These are phyloP conservation scores for Brachypterus glaber DNA, from an alignment of 2,888 invertebrate species.

Conservation along the genomic window DNA sequence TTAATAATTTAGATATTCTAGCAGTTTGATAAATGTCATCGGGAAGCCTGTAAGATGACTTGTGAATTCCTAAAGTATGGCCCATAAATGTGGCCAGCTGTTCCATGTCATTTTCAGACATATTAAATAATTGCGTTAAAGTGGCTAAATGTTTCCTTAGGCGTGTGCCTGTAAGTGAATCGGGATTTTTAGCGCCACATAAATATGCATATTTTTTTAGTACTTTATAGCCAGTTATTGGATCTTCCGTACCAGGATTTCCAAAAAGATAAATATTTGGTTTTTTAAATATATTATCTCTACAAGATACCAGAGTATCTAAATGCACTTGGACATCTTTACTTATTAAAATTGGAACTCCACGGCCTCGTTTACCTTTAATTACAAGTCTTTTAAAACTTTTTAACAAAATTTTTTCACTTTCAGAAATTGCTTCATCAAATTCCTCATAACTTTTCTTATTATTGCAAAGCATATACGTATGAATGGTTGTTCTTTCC, in stretches of 20 bases:
- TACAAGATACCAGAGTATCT: conserved; percentile 13
- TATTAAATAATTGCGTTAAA: conserved; percentile 24
- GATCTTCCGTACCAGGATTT: conserved; percentile 7
- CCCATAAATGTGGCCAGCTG: conserved; percentile 26
- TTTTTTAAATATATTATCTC: conserved; percentile 13
- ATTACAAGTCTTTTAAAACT: conserved; percentile 24
- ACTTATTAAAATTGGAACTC: conserved; percentile 24
- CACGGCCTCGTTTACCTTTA: conserved; percentile 23
- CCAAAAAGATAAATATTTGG: conserved; percentile 17
- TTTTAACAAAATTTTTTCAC: conserved; percentile 24
- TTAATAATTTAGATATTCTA: conserved; percentile 20
- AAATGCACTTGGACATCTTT: conserved; percentile 22
- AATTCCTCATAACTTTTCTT: conserved; percentile 22
- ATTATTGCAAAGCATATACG: conserved; percentile 2
- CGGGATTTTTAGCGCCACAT: conserved; percentile 23
- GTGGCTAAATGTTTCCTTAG: conserved; percentile 27
- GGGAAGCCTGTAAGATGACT: conserved; percentile 19
- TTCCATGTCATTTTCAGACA: conserved; percentile 23
- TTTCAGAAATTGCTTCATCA: conserved; percentile 15
- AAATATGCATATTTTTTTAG: conserved; percentile 15
- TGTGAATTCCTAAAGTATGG: conserved; percentile 19
- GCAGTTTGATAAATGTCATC: conserved; percentile 23
- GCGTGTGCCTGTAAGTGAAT: conserved; percentile 22
- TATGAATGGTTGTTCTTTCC: conserved; percentile 9
- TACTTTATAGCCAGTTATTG: conserved; percentile 18